Conservation (phyloP, 1,140 invertebrate genomes). For the Drosophila equinoxialis region DNA sequence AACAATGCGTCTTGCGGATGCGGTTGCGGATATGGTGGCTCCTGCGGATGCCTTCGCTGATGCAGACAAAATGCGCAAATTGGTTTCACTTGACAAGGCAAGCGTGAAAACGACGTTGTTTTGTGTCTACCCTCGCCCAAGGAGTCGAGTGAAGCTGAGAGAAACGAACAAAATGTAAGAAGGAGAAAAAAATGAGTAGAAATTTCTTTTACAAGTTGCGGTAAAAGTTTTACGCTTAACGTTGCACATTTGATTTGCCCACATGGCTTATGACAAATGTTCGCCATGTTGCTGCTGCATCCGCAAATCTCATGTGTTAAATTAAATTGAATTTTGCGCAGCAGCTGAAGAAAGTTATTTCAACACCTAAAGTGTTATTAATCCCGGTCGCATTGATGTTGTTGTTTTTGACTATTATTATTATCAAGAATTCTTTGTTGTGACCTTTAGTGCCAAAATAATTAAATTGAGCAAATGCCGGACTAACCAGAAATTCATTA, state of each 20-base stretch:
- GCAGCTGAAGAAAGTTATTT: conserved; percentile 1
- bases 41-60: conserved; percentile 9
- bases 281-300: conserved; percentile 19
- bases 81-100: conserved; percentile 60
- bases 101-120: conserved; percentile 64
- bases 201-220: conserved; percentile 44
- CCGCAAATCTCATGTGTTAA: conserved; percentile 42
- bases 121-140: conserved; percentile 25
- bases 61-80: conserved; percentile 63
- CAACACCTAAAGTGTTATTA: conserved; percentile 47
- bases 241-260: conserved; percentile 38
- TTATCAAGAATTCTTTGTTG: conserved; percentile 22
- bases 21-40: conserved; percentile 17
- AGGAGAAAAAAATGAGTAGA: conserved; percentile 13
- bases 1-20: conserved; percentile 9
- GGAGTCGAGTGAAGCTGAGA: neutral
- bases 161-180: neutral
- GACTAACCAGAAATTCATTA: conserved; percentile 45
- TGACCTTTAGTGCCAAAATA: conserved; percentile 50
- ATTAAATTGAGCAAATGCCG: conserved; percentile 54
- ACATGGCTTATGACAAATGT: conserved; percentile 53
- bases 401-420: conserved; percentile 26
- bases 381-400: conserved; percentile 16
- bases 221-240: conserved; percentile 36
- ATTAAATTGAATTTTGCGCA: conserved; percentile 37